Base-by-base conservation (phyloP, 92 coral and sea anemone genomes). In the Porites lobata region DNA sequence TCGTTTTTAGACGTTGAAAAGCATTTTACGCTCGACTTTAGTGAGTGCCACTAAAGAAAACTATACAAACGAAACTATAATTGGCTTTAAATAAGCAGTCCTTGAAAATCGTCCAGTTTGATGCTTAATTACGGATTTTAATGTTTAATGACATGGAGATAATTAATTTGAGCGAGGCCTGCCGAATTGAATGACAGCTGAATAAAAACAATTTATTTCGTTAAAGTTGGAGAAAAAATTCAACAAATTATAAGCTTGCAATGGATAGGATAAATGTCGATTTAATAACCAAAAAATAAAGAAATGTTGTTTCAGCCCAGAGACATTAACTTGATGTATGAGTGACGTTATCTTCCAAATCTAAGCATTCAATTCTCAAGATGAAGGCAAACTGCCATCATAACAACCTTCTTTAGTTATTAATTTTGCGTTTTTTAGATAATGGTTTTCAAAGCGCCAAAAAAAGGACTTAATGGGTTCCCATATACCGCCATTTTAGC, bases 71-170 rank as follows among this genome's bases (percentile, higher is more conserved):
- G 21, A 38, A 59, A 50, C 22, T 83, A 38, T 38, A 83, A 83
- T 72, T 59, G 87, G 64, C 87, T 83, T 83, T 61, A 83, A 83
- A 59, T 83, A 83, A 83, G 79, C 87, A 83, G 80, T 63, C 64
- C 14, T 14, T 4, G 47, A 62, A 72, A 70, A 73, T 63, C 24
- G 62, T 51, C 53, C 24, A 7, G 71, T 62, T 61, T 18, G 29
- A 17, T 62, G 79, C 67, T 32, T 74, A 72, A 47, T 72, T 59
- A 83, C 24, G 7, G n/a, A 6, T 21, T 62, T 83, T n/a, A 59
- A 83, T 83, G 79, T 83, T 83, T 83, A 72, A 83, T 83, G 87
- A 83, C 22, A 72, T 47, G 65, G 63, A 59, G 51, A 79, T 21
- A 72, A 63, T 83, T 83, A 72, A 72, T 83, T 83, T 47, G 59